These are phyloP conservation scores for Aulostomus chinensis DNA, from an alignment of 2,797 vertebrate genomes.

Conservation along the genomic window DNA sequence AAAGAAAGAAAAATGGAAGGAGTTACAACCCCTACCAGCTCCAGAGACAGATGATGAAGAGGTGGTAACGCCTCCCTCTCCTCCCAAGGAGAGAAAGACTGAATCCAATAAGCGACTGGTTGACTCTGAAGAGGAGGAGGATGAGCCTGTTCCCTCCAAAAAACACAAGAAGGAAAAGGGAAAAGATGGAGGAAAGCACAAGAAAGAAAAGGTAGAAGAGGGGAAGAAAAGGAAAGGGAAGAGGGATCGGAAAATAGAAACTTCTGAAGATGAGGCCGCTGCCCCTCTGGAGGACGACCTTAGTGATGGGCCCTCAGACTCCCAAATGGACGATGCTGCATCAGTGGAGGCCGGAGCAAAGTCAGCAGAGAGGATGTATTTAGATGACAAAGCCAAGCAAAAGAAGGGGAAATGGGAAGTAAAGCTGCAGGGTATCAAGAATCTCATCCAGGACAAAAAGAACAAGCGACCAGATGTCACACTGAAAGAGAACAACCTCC, in stretches of 20 bases:
- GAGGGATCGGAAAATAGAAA: slow-evolving; percentile 65
- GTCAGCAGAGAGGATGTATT: slow-evolving; percentile 41
- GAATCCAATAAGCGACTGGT: slow-evolving; percentile 85
- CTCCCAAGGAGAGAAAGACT: slow-evolving; percentile 68
- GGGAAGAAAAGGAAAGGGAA: slow-evolving; percentile 79
- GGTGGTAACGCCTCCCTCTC: slow-evolving; percentile 30
- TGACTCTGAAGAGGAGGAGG: slow-evolving; percentile 85
- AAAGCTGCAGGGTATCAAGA: slow-evolving; percentile 77
- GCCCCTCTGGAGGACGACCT: slow-evolving; percentile 65
- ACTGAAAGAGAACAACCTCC: slow-evolving; percentile 68
- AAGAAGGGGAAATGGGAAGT: slow-evolving; percentile 81
- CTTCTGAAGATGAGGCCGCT: slow-evolving; percentile 68
- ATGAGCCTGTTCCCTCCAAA: slow-evolving; percentile 81
- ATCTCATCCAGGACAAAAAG: slow-evolving; percentile 75
- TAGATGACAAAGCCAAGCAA: slow-evolving; percentile 74
- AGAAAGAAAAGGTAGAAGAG: slow-evolving; percentile 81
- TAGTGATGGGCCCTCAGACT: slow-evolving; percentile 70
- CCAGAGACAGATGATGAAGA: slow-evolving; percentile 84
- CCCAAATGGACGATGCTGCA: slow-evolving; percentile 52
- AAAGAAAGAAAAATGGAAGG: slow-evolving; percentile 81
- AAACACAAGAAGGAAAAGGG: slow-evolving; percentile 88
- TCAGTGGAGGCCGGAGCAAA: slow-evolving; percentile 32
- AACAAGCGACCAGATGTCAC: slow-evolving; percentile 59
- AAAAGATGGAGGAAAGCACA: slow-evolving; percentile 76
- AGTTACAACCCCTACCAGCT: slow-evolving; percentile 81